Percentiles rank a stretch among this genome's conserved stretches.
phyloP scores from a whole-genome alignment of 2,888 invertebrate genomes.

The Achlya flavicornis region DNA sequence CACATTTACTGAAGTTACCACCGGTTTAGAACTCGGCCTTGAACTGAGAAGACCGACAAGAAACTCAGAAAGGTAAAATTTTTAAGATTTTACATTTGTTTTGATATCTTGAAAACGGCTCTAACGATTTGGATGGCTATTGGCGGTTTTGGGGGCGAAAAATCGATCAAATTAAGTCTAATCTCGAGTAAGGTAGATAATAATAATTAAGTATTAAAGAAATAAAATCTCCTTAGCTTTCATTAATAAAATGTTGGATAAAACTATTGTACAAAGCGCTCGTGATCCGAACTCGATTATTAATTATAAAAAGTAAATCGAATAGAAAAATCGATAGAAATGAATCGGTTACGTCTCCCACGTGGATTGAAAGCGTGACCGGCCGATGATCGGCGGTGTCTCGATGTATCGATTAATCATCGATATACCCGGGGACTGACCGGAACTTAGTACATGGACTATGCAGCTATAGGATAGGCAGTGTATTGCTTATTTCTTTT shows the following conservation, averaged over 20 bases:
- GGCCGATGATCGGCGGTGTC: constrained; percentile 27
- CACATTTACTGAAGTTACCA: too few relatives aligned
- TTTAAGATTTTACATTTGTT: too few relatives aligned
- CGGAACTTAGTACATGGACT: constrained; percentile 19
- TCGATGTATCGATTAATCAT: constrained; percentile 34
- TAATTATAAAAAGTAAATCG: constrained; percentile 18
- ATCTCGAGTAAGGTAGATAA: too few relatives aligned
- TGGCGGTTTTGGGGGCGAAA: too few relatives aligned
- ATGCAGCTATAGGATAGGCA: background rate
- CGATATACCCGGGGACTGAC: constrained; percentile 20
- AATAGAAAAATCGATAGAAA: constrained; percentile 15
- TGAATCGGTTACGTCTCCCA: constrained; percentile 21
- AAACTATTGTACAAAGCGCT: background rate
- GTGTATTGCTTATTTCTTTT: background rate
- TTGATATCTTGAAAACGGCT: too few relatives aligned
- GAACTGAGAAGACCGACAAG: too few relatives aligned
- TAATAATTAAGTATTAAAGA: background rate
- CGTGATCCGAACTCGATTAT: constrained; percentile 7
- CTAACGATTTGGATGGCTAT: too few relatives aligned
- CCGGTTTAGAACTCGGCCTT: too few relatives aligned
- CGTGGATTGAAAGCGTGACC: constrained; percentile 32
- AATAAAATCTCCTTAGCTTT: background rate
- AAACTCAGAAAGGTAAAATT: too few relatives aligned
- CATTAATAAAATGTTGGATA: background rate
- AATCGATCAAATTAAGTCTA: too few relatives aligned